Base-by-base conservation (phyloP, 2,888 invertebrate species). In the Chymomyza amoena region DNA sequence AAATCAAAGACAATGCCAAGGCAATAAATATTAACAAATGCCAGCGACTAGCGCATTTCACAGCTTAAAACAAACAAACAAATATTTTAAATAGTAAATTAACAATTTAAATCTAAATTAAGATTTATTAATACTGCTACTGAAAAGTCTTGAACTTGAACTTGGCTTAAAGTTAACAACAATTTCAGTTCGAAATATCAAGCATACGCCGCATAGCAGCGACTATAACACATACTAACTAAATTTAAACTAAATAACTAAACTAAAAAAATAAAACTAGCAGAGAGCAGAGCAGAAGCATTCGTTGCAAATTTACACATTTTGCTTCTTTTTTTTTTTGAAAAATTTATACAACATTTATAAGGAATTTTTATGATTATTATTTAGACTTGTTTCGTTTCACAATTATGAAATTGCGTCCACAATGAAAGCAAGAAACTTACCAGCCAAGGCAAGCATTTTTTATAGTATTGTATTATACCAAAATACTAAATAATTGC, bases 1-100 rank as follows among this genome's bases (percentile, higher is more conserved):
- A 54, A 36, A 51, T 25, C 45, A 57, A 64, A 57, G 50, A 64
- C 54, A 73, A 77, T 64, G 68, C 68, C 56, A 67, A 51, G 66
- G 57, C 66, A 73, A 66, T 62, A 66, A 63, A 60, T 61, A 25
- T 32, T 32, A 32, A 32, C 32, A 32, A 32, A 9, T 32, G 32
- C 32, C 32, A 32, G 32, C 32, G 9, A 7, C 7, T 51, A 51
- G 67, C 69, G 57, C 67, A 70, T 51, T 16, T 32, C 51, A 51
- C 51, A 51, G 51, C 15, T 15, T 16, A 57, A 32, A 62, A 51
- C 15, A 61, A 61, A 61, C 1, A 10, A 32, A 61, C 6, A 71
- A 72, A 68, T 72, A 66, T 75, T 63, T 71, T 75, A 57, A 78
- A 70, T 78, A 77, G 68, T 59, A 66, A 63, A 62, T 63, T 67